A percentile compares a stretch with the other conserved stretches of the same genome.
Conservation (phyloP, 2,888 invertebrate species). For the Odiellus spinosus region DNA sequence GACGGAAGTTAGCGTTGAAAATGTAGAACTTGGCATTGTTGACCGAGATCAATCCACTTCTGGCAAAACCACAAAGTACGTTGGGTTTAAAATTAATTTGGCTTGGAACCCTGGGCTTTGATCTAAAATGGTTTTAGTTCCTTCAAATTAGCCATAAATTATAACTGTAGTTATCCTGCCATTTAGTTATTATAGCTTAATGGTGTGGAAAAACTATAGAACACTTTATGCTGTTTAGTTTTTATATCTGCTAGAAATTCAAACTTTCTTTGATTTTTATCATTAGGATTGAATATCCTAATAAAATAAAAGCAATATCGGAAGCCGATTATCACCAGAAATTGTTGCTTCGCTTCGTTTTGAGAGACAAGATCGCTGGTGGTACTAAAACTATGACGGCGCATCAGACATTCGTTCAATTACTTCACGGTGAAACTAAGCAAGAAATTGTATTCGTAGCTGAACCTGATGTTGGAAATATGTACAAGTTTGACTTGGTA, state of each 20-base stretch:
- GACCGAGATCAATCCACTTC: conserved; percentile 79
- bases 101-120: conserved; percentile 1
- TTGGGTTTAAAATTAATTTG: conserved; percentile 1
- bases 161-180: no score
- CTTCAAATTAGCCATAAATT: no score
- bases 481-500: conserved; percentile 80
- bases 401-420: conserved; percentile 58
- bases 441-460: conserved; percentile 87
- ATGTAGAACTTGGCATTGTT: conserved; percentile 67
- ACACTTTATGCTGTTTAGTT: neutral
- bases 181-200: no score
- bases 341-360: conserved; percentile 58
- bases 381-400: conserved; percentile 44
- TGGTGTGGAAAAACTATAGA: neutral
- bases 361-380: conserved; percentile 50
- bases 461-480: conserved; percentile 49
- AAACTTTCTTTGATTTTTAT: conserved; percentile 2
- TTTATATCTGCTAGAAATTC: neutral
- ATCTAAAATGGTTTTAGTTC: neutral
- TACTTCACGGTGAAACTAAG: conserved; percentile 42
- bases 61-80: conserved; percentile 49
- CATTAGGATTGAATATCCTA: conserved; percentile 41
- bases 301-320: conserved; percentile 41
- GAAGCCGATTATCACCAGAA: conserved; percentile 82
- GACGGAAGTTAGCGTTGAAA: conserved; percentile 56